Conservation (phyloP, 1,140 invertebrate genomes). For the Sarcophaga peregrina region DNA sequence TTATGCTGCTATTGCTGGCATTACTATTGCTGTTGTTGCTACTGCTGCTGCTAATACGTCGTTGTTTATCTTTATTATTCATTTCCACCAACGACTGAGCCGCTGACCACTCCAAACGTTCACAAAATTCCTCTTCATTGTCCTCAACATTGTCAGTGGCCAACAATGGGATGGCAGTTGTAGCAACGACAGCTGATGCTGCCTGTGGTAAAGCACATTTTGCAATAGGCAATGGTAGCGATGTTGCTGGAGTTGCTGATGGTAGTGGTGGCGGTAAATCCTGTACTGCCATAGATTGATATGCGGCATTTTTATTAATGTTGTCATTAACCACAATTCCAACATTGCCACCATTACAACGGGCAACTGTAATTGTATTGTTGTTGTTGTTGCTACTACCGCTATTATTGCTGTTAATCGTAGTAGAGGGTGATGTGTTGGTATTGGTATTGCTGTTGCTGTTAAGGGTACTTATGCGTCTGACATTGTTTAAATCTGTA, state of each 20-base stretch:
- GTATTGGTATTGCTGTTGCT: neutral
- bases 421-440: neutral
- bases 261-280: constrained; percentile 19
- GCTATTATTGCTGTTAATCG: neutral
- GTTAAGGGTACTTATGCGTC: neutral
- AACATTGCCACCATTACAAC: neutral
- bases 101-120: constrained; percentile 62
- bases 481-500: constrained; percentile 8
- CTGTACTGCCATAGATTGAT: constrained; percentile 26
- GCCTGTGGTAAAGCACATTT: constrained; percentile 54
- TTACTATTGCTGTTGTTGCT: constrained; percentile 41
- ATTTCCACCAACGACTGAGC: constrained; percentile 64
- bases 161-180: constrained; percentile 42
- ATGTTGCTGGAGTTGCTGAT: neutral
- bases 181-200: constrained; percentile 52
- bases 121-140: constrained; percentile 49
- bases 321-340: constrained; percentile 35
- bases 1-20: constrained; percentile 51
- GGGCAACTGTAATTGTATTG: neutral
- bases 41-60: constrained; percentile 39
- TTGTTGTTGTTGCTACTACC: constrained; percentile 15
- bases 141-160: constrained; percentile 15
- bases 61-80: constrained; percentile 63
- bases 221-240: constrained; percentile 34
- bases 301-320: constrained; percentile 39